Conservation (phyloP, 2,113 vertebrate species). For the Gambusia affinis region DNA sequence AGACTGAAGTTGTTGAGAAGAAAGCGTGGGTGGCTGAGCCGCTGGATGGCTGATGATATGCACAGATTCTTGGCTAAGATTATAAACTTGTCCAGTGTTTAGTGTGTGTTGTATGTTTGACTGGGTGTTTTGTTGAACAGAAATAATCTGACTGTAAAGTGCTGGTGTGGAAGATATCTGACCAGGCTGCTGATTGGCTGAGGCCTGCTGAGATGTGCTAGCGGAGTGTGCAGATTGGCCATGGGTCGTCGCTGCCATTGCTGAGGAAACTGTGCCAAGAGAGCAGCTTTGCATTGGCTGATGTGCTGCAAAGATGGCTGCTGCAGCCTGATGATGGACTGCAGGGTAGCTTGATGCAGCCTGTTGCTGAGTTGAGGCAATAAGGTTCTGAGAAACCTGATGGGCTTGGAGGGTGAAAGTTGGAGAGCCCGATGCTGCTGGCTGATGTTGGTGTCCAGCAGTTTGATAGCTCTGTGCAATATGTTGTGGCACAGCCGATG, state of each 20-base stretch:
- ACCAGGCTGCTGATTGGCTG: constrained; percentile 52
- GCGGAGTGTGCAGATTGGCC: constrained; percentile 51
- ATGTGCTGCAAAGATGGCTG: constrained; percentile 38
- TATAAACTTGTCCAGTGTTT: constrained; percentile 42
- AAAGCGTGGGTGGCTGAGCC: constrained; percentile 35
- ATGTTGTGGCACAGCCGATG: constrained; percentile 51
- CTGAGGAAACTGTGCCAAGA: constrained; percentile 29
- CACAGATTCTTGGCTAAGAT: constrained; percentile 48
- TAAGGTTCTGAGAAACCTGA: constrained; percentile 50
- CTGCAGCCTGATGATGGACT: constrained; percentile 41
- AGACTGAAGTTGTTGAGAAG: constrained; percentile 45
- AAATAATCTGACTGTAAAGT: constrained; percentile 63
- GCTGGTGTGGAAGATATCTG: constrained; percentile 57
- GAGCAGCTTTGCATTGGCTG: constrained; percentile 55
- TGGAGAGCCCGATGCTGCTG: constrained; percentile 27
- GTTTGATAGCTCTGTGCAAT: constrained; percentile 61
- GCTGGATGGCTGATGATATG: constrained; percentile 49
- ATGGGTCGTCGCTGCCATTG: constrained; percentile 37
- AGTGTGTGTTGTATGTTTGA: constrained; percentile 46
- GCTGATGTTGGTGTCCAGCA: constrained; percentile 57
- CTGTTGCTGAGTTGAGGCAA: constrained; percentile 37
- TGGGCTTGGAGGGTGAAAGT: constrained; percentile 46
- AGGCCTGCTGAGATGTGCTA: constrained; percentile 42
- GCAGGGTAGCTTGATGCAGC: constrained; percentile 42
- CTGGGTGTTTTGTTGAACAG: constrained; percentile 51